These are phyloP conservation scores for Enteromius treurensis DNA, from an alignment of 2,797 vertebrate species.

Conservation along the genomic window DNA sequence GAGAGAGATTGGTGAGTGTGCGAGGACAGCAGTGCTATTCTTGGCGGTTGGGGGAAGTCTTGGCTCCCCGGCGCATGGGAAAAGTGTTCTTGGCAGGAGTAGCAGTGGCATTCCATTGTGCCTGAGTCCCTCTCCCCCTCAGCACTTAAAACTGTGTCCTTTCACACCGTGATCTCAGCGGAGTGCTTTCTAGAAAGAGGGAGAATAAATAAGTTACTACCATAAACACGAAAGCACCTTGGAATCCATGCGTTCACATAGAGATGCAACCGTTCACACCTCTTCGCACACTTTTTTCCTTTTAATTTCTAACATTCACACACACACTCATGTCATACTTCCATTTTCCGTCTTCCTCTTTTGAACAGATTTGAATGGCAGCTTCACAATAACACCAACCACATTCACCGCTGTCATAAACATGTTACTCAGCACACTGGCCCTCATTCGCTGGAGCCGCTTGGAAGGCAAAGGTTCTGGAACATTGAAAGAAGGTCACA, in stretches of 20 bases:
- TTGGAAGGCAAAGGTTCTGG: conserved; percentile 42
- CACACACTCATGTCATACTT: conserved; percentile 28
- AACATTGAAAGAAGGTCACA: conserved; percentile 27
- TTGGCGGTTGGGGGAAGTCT: conserved; percentile 79
- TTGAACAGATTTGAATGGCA: conserved; percentile 1
- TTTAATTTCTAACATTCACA: conserved; percentile 23
- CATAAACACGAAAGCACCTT: conserved; percentile 22
- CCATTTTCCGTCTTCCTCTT: background rate
- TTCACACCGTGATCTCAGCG: conserved; percentile 34
- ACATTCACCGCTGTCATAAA: background rate
- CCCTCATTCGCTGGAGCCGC: conserved; percentile 10
- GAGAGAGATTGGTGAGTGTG: conserved; percentile 47
- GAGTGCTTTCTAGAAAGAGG: conserved; percentile 48
- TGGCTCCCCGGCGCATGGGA: conserved; percentile 78
- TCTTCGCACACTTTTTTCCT: background rate
- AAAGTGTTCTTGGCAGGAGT: conserved; percentile 80
- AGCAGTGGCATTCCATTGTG: conserved; percentile 71
- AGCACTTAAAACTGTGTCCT: conserved; percentile 55
- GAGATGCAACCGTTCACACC: conserved; percentile 1
- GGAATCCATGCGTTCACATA: background rate
- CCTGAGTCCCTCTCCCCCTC: conserved; percentile 51
- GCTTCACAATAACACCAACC: conserved; percentile 7
- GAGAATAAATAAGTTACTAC: conserved; percentile 34
- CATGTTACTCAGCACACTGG: conserved; percentile 17
- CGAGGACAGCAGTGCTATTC: conserved; percentile 73